These are phyloP conservation scores for Chondrilla cf. caribensis DNA, from an alignment of 37 sponge, comb jelly and placozoan genomes.

Conservation along the genomic window DNA sequence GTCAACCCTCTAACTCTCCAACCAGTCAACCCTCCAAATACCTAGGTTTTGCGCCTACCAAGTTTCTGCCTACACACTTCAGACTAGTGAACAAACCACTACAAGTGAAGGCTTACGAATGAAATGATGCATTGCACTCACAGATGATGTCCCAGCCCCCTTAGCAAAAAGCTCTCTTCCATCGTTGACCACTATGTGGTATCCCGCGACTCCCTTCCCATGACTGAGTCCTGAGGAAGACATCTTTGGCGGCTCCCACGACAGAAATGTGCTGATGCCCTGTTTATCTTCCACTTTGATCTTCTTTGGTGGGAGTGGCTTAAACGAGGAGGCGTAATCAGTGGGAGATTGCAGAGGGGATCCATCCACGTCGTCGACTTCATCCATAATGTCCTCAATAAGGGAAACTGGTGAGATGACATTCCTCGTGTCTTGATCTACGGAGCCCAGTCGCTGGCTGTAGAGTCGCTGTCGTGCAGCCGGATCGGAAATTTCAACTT, in stretches of 20 bases:
- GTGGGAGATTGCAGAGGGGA: background rate
- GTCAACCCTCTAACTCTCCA: no score
- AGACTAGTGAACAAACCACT: no score
- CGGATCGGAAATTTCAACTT: conserved; percentile 39
- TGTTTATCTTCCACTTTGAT: conserved; percentile 1
- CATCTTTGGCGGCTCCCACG: conserved; percentile 37
- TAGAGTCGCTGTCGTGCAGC: conserved; percentile 38
- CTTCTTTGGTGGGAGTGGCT: conserved; percentile 9
- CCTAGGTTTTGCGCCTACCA: no score
- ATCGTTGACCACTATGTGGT: conserved; percentile 24
- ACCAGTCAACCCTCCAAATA: no score
- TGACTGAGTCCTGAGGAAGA: conserved; percentile 4
- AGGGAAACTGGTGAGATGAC: background rate
- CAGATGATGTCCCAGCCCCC: conserved; percentile 20
- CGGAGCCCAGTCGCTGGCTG: conserved; percentile 48
- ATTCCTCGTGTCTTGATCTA: background rate
- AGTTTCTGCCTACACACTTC: no score
- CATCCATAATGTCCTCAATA: conserved; percentile 7
- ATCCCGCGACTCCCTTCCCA: conserved; percentile 32
- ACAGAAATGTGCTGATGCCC: background rate
- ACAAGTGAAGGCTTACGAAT: no score
- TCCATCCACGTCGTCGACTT: background rate
- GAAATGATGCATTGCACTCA: conserved; percentile 21
- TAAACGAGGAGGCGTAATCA: background rate
- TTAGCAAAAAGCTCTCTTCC: background rate